Percentiles rank a stretch among this genome's conserved stretches.
phyloP scores from a whole-genome alignment of 2,797 vertebrate species.

The Thunnus albacares region DNA sequence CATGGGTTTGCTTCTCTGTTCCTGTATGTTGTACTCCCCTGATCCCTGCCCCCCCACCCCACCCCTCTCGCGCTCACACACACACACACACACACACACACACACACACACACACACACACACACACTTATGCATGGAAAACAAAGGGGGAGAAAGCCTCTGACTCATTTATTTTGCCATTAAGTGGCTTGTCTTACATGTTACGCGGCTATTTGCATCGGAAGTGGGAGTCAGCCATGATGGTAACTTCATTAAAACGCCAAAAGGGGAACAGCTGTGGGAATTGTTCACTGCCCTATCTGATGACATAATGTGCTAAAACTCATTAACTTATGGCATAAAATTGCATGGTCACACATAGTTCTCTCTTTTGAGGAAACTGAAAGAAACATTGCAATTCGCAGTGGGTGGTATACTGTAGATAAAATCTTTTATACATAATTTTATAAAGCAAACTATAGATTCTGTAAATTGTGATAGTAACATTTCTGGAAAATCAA shows the following conservation, averaged over 20 bases:
- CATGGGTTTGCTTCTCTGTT: constrained; percentile 40
- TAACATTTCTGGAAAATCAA: background rate
- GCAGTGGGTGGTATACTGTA: background rate
- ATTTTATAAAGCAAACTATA: background rate
- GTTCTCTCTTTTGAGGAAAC: background rate
- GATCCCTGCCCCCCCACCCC: background rate
- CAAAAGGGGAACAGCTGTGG: constrained; percentile 48
- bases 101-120: background rate
- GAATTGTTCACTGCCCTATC: constrained; percentile 35
- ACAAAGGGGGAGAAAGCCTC: constrained; percentile 39
- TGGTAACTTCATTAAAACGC: constrained; percentile 66
- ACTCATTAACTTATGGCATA: constrained; percentile 46
- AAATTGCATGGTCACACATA: constrained; percentile 38
- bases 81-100: constrained; percentile 14
- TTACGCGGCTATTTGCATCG: constrained; percentile 59
- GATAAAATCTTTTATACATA: background rate
- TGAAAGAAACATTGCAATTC: constrained; percentile 7
- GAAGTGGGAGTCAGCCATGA: constrained; percentile 56
- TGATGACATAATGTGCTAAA: constrained; percentile 53
- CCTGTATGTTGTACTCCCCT: constrained; percentile 38
- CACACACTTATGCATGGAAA: constrained; percentile 23
- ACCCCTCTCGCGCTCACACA: background rate
- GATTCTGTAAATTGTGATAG: background rate
- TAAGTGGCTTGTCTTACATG: constrained; percentile 65
- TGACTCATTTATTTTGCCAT: constrained; percentile 73